Evolutionary conservation across 2,113 vertebrate genomes (phyloP), one percentile per base, ranked within the genome.

Genomic region (Opisthocomus hoazin): DNA sequence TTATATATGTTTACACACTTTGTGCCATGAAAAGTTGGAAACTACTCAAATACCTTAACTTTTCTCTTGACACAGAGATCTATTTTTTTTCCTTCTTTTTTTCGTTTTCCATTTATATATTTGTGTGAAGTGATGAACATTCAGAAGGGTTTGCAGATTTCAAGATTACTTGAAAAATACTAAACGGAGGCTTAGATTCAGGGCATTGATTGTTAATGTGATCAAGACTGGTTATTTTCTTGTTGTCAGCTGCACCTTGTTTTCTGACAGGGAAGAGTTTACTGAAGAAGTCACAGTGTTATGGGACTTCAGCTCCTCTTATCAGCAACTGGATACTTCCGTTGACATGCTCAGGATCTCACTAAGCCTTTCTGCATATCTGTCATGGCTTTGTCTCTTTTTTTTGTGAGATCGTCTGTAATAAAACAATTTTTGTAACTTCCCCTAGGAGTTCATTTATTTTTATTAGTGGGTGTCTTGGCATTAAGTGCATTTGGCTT

Each of bases 401-500:
- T 56, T 75, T 87, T 45, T 87, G 12, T 53, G 51, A 90, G n/a
- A 57, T 43, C 3, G 6, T 54, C 15, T 56, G 9, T 32, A 87
- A 80, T n/a, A 21, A 84, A 92, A 68, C 4, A 26, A 65, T 51
- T 71, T 78, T 41, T 39, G 17, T 84, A 91, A 60, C 87, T 91
- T 96, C 82, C 83, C 70, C 95, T 58, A 78, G 88, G 76, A 97
- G 34, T 53, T 92, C 16, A 81, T 94, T 95, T 95, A 94, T 85
- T 89, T 92, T 94, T 92, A 87, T 83, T 92, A 87, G 78, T 61
- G 84, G 96, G 32, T 11, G 23, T 37, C 10, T 23, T 73, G 4
- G 10, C 37, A 9, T 76, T 87, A 89, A 63, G 29, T 77, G 68
- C 36, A 29, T 94, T 94, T 93, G 68, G 46, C 93, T 97, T 95